phyloP scores from a whole-genome alignment of 2,113 vertebrate species.

The Tyrannus savana region DNA sequence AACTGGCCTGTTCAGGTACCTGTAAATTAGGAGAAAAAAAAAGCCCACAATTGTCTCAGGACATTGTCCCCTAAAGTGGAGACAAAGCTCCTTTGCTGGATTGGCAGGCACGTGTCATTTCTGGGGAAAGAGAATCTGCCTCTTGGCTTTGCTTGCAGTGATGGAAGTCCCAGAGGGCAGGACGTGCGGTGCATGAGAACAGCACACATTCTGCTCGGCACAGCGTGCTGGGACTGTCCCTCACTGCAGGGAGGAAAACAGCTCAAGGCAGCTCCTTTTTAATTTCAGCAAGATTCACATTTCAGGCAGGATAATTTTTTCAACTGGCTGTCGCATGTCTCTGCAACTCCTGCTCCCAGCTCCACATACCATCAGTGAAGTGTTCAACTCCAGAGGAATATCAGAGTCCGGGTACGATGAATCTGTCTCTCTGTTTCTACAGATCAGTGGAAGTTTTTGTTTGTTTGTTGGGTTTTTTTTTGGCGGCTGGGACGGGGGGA shows the following conservation, averaged over 20 bases:
- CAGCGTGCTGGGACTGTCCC: neutral
- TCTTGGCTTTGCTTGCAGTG: neutral
- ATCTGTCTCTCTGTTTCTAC: neutral
- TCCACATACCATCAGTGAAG: neutral
- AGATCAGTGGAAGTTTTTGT: neutral
- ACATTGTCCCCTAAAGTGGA: neutral
- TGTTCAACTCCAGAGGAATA: neutral
- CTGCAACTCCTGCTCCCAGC: neutral
- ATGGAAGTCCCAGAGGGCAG: neutral
- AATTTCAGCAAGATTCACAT: neutral
- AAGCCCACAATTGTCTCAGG: fast-evolving
- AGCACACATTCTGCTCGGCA: neutral
- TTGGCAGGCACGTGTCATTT: neutral
- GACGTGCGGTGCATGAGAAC: neutral
- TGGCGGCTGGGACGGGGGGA: no score
- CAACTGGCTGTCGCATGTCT: neutral
- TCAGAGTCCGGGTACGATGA: neutral
- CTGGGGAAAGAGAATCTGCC: neutral
- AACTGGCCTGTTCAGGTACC: neutral
- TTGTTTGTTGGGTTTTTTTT: no score
- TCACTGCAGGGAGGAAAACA: neutral
- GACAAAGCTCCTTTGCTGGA: neutral
- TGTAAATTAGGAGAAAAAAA: neutral
- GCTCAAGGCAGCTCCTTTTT: neutral
- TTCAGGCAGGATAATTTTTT: neutral